A percentile compares a stretch with the other conserved stretches of the same genome.
phyloP scores from a whole-genome alignment of 1,140 invertebrate genomes.

The Macrotrachela quadricornifera region DNA sequence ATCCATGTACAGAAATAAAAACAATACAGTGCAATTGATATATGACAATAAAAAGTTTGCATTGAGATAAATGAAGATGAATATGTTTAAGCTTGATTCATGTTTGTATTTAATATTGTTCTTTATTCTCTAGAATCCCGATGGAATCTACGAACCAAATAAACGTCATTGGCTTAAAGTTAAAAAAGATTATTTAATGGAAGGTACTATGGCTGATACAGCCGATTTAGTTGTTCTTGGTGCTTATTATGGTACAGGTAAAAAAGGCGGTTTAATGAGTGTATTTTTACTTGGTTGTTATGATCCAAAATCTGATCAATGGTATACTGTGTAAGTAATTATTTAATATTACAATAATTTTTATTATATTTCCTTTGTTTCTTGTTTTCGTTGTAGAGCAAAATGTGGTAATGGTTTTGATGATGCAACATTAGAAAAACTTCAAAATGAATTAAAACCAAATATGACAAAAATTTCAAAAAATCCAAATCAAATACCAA shows the following conservation, averaged over 20 bases:
- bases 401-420: slow-evolving; percentile 60
- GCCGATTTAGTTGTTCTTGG: slow-evolving; percentile 75
- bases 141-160: slow-evolving; percentile 67
- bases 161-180: slow-evolving; percentile 83
- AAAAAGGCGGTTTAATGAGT: slow-evolving; percentile 74
- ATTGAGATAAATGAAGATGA: too few species aligned
- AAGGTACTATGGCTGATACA: slow-evolving; percentile 73
- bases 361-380: too few species aligned
- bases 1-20: too few species aligned
- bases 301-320: slow-evolving; percentile 42
- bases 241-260: slow-evolving; percentile 75
- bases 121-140: too few species aligned
- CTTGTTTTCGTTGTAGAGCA: too few species aligned
- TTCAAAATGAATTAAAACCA: slow-evolving; percentile 44
- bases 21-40: too few species aligned
- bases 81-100: too few species aligned
- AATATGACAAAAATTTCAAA: slow-evolving; percentile 60
- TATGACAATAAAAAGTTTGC: too few species aligned
- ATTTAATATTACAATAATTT: too few species aligned
- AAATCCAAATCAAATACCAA: slow-evolving; percentile 45
- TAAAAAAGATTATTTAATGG: slow-evolving; percentile 75
- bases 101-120: too few species aligned
- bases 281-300: slow-evolving; percentile 76
- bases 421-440: slow-evolving; percentile 51
- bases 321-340: slow-evolving; percentile 49